Evolutionary conservation across 2,888 invertebrate species (phyloP).

Genomic region (Oeneis ivallda): DNA sequence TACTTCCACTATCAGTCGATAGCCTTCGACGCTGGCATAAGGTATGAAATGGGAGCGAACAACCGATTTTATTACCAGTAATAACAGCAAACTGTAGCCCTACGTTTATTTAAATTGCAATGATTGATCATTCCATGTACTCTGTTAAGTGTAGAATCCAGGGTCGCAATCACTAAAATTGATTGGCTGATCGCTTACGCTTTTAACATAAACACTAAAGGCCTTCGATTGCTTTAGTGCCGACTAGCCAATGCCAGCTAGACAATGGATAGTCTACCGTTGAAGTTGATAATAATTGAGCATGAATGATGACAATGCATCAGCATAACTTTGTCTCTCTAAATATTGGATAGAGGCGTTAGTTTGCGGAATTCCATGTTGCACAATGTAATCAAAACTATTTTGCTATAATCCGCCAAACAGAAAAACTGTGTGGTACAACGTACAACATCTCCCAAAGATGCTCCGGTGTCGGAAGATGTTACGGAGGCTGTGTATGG

Average conservation of each 20-base stretch:
- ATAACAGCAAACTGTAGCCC: constrained; percentile 31
- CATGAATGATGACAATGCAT: constrained; percentile 39
- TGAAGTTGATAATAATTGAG: constrained; percentile 48
- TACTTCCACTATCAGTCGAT: constrained; percentile 59
- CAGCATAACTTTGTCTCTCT: too few species aligned
- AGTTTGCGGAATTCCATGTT: too few species aligned
- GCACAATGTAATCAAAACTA: too few species aligned
- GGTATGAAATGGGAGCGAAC: constrained; percentile 37
- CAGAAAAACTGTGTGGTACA: too few species aligned
- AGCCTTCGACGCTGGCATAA: constrained; percentile 46
- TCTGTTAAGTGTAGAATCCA: constrained; percentile 35
- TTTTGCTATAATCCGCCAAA: too few species aligned
- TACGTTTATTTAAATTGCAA: constrained; percentile 25
- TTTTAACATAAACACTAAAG: constrained; percentile 47
- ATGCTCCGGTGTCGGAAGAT: too few species aligned
- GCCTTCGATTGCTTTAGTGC: constrained; percentile 60
- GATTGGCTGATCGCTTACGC: constrained; percentile 37
- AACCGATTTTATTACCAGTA: constrained; percentile 23
- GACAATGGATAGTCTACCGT: constrained; percentile 58
- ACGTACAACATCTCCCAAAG: too few species aligned
- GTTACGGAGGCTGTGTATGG: too few species aligned
- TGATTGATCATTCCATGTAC: constrained; percentile 30
- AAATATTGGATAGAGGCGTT: too few species aligned
- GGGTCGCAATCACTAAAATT: constrained; percentile 25
- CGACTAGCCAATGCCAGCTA: constrained; percentile 59